Percentiles rank a stretch among this genome's conserved stretches.
phyloP scores from a whole-genome alignment of 2,113 vertebrate species.

The Cololabis saira region DNA sequence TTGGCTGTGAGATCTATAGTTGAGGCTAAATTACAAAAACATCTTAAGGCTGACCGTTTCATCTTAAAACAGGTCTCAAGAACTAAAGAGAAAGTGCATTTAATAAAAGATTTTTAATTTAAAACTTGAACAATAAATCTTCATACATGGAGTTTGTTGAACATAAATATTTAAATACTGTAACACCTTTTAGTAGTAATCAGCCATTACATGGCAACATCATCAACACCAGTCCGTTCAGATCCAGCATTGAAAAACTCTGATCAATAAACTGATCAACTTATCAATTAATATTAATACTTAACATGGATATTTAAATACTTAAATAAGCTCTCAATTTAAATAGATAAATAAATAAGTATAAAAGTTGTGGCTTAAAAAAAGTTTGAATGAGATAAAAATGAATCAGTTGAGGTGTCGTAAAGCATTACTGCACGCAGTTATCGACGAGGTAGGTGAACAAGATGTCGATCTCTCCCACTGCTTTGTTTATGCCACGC shows the following conservation, averaged over 20 bases:
- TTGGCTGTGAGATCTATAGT: too few relatives aligned
- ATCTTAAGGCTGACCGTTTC: too few relatives aligned
- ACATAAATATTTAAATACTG: conserved; percentile 25
- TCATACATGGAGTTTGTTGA: not conserved
- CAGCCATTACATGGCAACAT: conserved; percentile 57
- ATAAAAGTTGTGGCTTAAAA: conserved; percentile 32
- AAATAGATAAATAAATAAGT: conserved; percentile 68
- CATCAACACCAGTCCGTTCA: conserved; percentile 20
- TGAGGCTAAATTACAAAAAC: not conserved
- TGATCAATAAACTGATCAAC: conserved; percentile 54
- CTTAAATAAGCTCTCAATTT: conserved; percentile 28
- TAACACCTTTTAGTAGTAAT: conserved; percentile 2
- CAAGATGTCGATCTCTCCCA: conserved; percentile 71
- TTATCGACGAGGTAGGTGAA: conserved; percentile 63
- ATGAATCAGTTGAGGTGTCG: not conserved
- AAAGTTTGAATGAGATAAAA: conserved; percentile 41
- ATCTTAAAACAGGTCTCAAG: not conserved
- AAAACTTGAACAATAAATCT: not conserved
- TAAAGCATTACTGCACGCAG: conserved; percentile 39
- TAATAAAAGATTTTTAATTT: conserved; percentile 2
- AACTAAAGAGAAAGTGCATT: too few relatives aligned
- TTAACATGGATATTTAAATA: conserved; percentile 7
- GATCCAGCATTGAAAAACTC: conserved; percentile 6
- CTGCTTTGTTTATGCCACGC: conserved; percentile 49
- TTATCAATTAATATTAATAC: conserved; percentile 45